Evolutionary conservation across 2,888 invertebrate genomes (phyloP), one percentile per base, ranked within the genome.

Genomic region (Aporophyla lueneburgensis): DNA sequence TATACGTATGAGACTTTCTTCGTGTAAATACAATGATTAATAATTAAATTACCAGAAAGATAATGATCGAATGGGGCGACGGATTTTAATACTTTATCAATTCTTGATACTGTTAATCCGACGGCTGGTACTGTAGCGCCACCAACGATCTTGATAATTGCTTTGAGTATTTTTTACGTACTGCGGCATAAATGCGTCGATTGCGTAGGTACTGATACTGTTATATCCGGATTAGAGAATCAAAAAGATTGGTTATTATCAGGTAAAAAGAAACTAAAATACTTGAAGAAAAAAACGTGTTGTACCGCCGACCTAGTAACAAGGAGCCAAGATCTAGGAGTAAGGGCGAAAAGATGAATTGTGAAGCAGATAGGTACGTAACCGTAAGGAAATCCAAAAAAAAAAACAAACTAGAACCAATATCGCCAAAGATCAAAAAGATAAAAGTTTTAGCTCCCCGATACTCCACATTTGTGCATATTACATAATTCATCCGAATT

Each of bases 11-110:
- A 27, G 21, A 58, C 7, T 65, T 33, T 43, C 9, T 63, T 63
- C 59, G 27, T 51, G 51, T 27, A 69, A 67, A 78, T 53, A 73
- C 40, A 54, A 16, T 83, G 83, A 83, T 83, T 74, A 78, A 78
- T 78, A 62, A 54, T 54, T 10, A 16, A 14, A 68, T 83, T 63
- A 74, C 33, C 6, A 65, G 66, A 66, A 71, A 58, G 75, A 75
- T 79, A 27, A 66, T 59, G 16, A 75, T 74, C 46, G 65, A 65
- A 49, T 24, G 33, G 33, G 51, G 27, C 27, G 27, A 27, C 68
- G 54, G 16, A 70, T 79, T 63, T 68, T 6, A 40, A 54, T n/a
- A 2, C 27, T 40, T 67, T 69, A 82, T 82, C 75, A 59, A 16
- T 83, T 68, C 49, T 12, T 19, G 46, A 56, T 78, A 81, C 21